Percentiles rank a stretch among this genome's conserved stretches.
phyloP scores from a whole-genome alignment of 2,797 vertebrate genomes.

The Eidolon dupreanum region DNA sequence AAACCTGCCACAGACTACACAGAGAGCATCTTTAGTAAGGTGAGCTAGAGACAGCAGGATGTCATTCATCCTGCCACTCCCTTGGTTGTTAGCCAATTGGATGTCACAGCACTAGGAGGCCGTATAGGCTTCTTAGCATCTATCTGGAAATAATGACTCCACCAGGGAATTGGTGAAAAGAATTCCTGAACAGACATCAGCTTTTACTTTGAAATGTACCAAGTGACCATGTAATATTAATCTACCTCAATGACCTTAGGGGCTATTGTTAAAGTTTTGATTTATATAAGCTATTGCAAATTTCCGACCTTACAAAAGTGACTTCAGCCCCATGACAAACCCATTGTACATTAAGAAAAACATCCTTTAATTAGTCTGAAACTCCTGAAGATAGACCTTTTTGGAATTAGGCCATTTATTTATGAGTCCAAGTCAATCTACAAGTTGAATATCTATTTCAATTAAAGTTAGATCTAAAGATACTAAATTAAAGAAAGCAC shows the following conservation, averaged over 20 bases:
- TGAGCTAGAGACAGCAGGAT: slow-evolving; percentile 22
- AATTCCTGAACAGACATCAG: not conserved
- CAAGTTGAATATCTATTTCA: slow-evolving; percentile 26
- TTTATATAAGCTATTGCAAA: slow-evolving; percentile 47
- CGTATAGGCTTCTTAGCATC: not conserved
- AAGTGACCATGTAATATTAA: slow-evolving; percentile 8
- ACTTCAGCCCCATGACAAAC: slow-evolving; percentile 10
- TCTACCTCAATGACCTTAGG: not conserved
- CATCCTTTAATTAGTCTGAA: slow-evolving; percentile 43
- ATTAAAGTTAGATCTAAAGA: slow-evolving; percentile 41
- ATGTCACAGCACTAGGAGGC: not conserved
- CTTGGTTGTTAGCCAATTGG: not conserved
- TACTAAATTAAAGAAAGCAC: slow-evolving; percentile 13
- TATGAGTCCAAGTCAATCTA: slow-evolving; percentile 4
- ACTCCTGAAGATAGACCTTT: slow-evolving; percentile 8
- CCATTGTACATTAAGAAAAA: slow-evolving; percentile 23
- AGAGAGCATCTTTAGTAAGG: slow-evolving; percentile 43
- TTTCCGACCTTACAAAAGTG: slow-evolving; percentile 23
- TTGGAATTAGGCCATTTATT: slow-evolving; percentile 3
- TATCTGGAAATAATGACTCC: not conserved
- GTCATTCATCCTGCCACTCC: not conserved
- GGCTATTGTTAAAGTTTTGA: not conserved
- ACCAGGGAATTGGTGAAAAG: not conserved
- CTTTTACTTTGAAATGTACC: slow-evolving; percentile 47
- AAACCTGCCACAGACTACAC: slow-evolving; percentile 34